A percentile compares a stretch with the other conserved stretches of the same genome.
phyloP scores from a whole-genome alignment of 2,888 invertebrate genomes.

The Netelia fuscicornis region DNA sequence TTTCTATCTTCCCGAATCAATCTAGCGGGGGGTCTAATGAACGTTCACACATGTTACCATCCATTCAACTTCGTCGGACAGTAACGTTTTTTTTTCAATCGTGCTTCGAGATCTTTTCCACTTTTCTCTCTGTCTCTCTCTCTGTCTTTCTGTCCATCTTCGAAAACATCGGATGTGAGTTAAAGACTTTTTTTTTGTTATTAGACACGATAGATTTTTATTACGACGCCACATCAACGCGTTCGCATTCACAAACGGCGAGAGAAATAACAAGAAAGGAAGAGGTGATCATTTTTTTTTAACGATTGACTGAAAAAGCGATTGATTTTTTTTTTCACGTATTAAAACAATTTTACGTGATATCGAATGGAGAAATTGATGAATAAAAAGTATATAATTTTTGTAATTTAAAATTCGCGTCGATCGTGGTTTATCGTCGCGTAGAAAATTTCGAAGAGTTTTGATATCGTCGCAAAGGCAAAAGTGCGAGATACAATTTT shows the following conservation, averaged over 20 bases:
- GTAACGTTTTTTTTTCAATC: conserved; percentile 34
- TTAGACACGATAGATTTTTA: conserved; percentile 29
- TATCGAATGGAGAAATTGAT: neutral
- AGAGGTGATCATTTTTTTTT: conserved; percentile 3
- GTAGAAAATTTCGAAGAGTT: no score
- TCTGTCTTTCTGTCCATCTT: neutral
- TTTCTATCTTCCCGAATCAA: conserved; percentile 50
- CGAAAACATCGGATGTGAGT: conserved; percentile 12
- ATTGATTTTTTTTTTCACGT: no score
- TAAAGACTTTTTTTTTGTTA: conserved; percentile 1
- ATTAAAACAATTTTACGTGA: no score
- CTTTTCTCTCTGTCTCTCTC: neutral
- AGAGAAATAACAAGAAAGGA: conserved; percentile 23
- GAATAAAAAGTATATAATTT: neutral
- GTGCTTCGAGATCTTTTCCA: conserved; percentile 16
- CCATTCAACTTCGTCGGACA: conserved; percentile 32
- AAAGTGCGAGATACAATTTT: neutral
- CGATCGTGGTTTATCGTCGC: no score
- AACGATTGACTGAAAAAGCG: neutral
- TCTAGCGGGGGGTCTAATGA: conserved; percentile 46
- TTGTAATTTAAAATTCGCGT: no score
- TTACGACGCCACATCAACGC: conserved; percentile 30
- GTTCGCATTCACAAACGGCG: conserved; percentile 32
- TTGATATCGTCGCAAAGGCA: no score
- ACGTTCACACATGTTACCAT: conserved; percentile 55